Conservation (phyloP, 2,113 vertebrate genomes). For the Cinclus mexicanus region DNA sequence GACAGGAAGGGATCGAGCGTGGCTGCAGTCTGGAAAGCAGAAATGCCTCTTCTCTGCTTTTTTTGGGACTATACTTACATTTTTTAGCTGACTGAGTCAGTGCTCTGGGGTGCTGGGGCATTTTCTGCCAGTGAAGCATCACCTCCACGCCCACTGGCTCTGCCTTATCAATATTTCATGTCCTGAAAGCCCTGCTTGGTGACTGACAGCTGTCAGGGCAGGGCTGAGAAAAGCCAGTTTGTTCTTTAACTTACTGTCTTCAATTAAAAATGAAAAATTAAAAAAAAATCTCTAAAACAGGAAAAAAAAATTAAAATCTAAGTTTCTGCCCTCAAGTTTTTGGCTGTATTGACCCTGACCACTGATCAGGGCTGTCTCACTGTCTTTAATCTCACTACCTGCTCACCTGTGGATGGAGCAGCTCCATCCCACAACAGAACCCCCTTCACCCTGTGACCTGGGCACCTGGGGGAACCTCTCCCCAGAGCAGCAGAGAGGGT, state of each 20-base stretch:
- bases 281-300: not conserved
- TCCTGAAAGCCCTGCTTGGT: not conserved
- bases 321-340: not conserved
- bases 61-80: not conserved
- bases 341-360: not conserved
- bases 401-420: not conserved
- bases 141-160: not conserved
- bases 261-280: not conserved
- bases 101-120: not conserved
- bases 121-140: not conserved
- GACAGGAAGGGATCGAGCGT: not conserved
- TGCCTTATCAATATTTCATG: not conserved
- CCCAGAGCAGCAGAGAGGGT: rapidly evolving
- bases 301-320: not conserved
- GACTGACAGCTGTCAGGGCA: not conserved
- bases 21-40: not conserved
- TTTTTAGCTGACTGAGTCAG: not conserved
- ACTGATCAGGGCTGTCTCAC: not conserved
- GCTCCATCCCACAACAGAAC: not conserved
- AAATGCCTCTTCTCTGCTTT: not conserved
- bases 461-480: not conserved
- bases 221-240: not conserved
- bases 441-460: not conserved
- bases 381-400: not conserved
- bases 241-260: not conserved